Evolutionary conservation across 1,140 invertebrate species (phyloP).

Genomic region (Anadara kagoshimensis): DNA sequence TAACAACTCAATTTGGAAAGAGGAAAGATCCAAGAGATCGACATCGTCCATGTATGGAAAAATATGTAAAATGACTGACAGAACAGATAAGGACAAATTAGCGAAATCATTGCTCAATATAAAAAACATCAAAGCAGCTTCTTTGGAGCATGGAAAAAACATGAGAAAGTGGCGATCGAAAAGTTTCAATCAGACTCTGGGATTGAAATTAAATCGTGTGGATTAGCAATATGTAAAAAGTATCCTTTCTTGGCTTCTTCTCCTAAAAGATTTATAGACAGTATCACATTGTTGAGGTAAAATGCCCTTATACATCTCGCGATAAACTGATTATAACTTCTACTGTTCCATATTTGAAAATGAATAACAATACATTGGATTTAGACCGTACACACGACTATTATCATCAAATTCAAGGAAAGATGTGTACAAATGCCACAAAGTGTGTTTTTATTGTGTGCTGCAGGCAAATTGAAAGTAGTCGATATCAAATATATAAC

Average conservation of each 20-base stretch:
- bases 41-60: constrained; percentile 48
- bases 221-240: constrained; percentile 26
- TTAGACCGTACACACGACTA: constrained; percentile 37
- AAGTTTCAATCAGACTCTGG: constrained; percentile 22
- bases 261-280: constrained; percentile 40
- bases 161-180: constrained; percentile 40
- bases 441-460: no score
- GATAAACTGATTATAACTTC: constrained; percentile 26
- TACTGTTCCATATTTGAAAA: constrained; percentile 40
- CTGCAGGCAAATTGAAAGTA: no score
- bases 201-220: constrained; percentile 26
- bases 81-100: constrained; percentile 35
- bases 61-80: constrained; percentile 45
- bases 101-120: constrained; percentile 19
- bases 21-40: constrained; percentile 36
- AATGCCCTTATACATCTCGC: constrained; percentile 38
- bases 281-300: constrained; percentile 38
- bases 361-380: not conserved
- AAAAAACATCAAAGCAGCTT: constrained; percentile 6
- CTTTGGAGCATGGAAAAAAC: constrained; percentile 37
- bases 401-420: constrained; percentile 47
- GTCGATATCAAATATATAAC: no score
- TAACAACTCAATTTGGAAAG: constrained; percentile 38
- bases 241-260: constrained; percentile 41
- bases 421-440: no score